These are phyloP conservation scores for Peromyscus leucopus DNA, from an alignment of 2,113 vertebrate species.

Conservation along the genomic window DNA sequence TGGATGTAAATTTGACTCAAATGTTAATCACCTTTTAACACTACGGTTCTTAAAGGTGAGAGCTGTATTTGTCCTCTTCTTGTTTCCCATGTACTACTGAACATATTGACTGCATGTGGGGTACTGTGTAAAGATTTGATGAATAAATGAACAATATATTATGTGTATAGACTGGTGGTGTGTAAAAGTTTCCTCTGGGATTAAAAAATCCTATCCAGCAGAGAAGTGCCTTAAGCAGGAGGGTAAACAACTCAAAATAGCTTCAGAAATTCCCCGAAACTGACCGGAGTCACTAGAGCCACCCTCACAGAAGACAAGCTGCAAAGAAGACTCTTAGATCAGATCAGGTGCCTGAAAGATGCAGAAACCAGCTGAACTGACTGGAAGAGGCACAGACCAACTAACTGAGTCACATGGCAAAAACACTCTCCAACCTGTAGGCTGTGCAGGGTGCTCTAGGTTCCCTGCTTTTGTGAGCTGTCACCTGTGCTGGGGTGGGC, in stretches of 20 bases:
- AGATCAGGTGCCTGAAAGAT: neutral
- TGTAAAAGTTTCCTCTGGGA: neutral
- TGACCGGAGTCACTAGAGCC: neutral
- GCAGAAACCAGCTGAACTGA: neutral
- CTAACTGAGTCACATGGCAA: neutral
- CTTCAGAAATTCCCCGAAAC: neutral
- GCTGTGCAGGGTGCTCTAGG: neutral
- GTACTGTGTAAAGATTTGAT: slow-evolving; percentile 6
- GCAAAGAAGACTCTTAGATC: neutral
- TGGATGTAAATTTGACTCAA: slow-evolving; percentile 33
- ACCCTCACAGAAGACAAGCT: neutral
- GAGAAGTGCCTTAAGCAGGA: neutral
- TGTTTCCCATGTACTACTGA: neutral
- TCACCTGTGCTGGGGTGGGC: neutral
- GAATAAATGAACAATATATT: neutral
- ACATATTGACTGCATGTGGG: neutral
- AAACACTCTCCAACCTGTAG: neutral
- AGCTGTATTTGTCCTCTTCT: neutral
- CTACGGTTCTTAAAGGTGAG: neutral
- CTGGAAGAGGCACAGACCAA: neutral
- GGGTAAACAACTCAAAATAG: neutral
- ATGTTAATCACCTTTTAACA: neutral
- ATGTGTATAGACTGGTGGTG: neutral
- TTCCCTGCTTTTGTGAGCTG: neutral
- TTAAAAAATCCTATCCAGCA: neutral